These are phyloP conservation scores for Bufo bufo DNA, from an alignment of 2,113 vertebrate species.

Conservation along the genomic window DNA sequence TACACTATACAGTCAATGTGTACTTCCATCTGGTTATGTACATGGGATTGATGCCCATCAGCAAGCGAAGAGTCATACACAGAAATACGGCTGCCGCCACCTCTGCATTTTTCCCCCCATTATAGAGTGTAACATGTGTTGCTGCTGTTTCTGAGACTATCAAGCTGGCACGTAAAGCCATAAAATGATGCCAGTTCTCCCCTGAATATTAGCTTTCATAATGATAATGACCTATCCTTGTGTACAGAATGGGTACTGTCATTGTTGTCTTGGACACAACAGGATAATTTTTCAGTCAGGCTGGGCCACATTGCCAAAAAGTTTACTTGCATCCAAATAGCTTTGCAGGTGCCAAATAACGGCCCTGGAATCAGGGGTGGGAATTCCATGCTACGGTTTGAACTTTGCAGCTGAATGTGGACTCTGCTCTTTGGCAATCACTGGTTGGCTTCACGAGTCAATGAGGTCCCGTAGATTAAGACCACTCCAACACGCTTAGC, in stretches of 20 bases:
- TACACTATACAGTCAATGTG: not conserved
- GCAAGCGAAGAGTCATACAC: not conserved
- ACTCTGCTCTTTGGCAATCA: slow-evolving; percentile 7
- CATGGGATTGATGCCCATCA: not conserved
- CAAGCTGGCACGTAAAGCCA: not conserved
- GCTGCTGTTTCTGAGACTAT: not conserved
- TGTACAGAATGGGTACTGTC: not conserved
- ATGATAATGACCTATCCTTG: slow-evolving; percentile 4
- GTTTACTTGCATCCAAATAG: slow-evolving; percentile 3
- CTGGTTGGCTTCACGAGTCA: not conserved
- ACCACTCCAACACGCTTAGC: slow-evolving; percentile 8
- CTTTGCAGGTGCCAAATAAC: not conserved
- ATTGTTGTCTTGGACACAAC: slow-evolving; percentile 20
- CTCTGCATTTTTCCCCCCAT: not conserved
- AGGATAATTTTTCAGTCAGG: not conserved
- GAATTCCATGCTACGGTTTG: not conserved
- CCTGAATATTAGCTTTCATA: slow-evolving; percentile 24
- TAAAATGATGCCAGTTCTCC: not conserved
- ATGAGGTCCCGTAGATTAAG: not conserved
- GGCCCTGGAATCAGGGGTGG: not conserved
- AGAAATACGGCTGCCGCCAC: not conserved
- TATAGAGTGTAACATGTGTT: not conserved
- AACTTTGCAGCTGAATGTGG: slow-evolving; percentile 3
- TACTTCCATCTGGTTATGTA: not conserved
- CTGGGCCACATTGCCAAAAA: slow-evolving; percentile 4